These are phyloP conservation scores for Lacerta viridis DNA, from an alignment of 2,797 vertebrate genomes.

Conservation along the genomic window DNA sequence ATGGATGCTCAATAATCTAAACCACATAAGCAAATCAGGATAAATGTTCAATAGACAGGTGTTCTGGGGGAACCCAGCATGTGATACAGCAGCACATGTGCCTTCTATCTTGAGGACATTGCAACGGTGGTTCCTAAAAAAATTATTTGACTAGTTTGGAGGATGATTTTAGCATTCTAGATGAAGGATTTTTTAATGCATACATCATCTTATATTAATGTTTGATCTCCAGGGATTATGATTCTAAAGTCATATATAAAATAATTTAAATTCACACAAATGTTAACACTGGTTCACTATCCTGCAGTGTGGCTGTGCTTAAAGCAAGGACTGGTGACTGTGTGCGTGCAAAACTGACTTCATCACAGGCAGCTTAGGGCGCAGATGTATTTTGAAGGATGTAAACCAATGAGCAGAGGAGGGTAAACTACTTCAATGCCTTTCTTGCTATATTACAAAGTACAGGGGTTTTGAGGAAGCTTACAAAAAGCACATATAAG, in stretches of 20 bases:
- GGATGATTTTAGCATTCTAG: conserved; percentile 13
- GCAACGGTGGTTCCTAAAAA: neutral
- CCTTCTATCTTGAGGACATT: neutral
- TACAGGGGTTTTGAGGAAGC: conserved; percentile 51
- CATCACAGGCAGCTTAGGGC: neutral
- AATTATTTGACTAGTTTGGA: neutral
- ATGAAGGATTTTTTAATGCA: neutral
- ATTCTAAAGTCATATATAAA: neutral
- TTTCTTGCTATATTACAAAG: conserved; percentile 41
- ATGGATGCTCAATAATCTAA: no score
- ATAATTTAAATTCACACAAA: neutral
- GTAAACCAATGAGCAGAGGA: conserved; percentile 25
- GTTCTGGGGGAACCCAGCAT: no score
- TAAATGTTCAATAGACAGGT: no score
- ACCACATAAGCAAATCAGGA: no score
- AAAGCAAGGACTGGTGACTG: conserved; percentile 2
- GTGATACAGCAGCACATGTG: neutral
- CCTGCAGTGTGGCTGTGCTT: neutral
- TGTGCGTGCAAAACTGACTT: conserved; percentile 31
- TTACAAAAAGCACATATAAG: neutral
- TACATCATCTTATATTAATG: conserved; percentile 1
- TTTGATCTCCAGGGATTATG: neutral
- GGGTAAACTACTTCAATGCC: conserved; percentile 17
- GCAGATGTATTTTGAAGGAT: neutral
- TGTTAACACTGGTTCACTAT: neutral